Conservation (phyloP, 2,888 invertebrate genomes). For the Megastigmus dorsalis region DNA sequence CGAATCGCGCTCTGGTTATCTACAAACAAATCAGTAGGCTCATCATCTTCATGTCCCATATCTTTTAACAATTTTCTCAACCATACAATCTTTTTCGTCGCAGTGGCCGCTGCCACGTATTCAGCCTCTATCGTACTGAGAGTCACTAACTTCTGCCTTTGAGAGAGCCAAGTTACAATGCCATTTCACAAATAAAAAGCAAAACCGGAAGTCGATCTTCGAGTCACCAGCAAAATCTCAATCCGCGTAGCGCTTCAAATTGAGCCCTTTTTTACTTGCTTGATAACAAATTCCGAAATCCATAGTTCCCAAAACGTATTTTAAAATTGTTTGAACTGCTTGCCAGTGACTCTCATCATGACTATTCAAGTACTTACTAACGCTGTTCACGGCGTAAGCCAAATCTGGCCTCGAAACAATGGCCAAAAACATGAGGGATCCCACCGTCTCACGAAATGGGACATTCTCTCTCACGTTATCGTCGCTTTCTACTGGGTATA, state of each 20-base stretch:
- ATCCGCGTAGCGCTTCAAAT: not conserved
- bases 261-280: too few relatives aligned
- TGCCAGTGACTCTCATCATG: not conserved
- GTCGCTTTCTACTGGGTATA: not conserved
- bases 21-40: not conserved
- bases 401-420: not conserved
- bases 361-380: not conserved
- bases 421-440: not conserved
- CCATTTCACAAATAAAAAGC: constrained; percentile 13
- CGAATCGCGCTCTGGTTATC: constrained; percentile 1
- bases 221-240: not conserved
- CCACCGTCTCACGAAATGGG: not conserved
- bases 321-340: not conserved
- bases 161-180: not conserved
- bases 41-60: not conserved
- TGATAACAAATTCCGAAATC: not conserved
- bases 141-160: too few relatives aligned
- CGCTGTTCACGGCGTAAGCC: not conserved
- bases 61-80: not conserved
- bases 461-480: not conserved
- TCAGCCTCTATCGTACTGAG: not conserved
- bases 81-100: not conserved
- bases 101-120: not conserved
- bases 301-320: not conserved
- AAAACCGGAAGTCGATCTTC: not conserved